Conservation (phyloP, 2,888 invertebrate species). For the Drosophila robusta region DNA sequence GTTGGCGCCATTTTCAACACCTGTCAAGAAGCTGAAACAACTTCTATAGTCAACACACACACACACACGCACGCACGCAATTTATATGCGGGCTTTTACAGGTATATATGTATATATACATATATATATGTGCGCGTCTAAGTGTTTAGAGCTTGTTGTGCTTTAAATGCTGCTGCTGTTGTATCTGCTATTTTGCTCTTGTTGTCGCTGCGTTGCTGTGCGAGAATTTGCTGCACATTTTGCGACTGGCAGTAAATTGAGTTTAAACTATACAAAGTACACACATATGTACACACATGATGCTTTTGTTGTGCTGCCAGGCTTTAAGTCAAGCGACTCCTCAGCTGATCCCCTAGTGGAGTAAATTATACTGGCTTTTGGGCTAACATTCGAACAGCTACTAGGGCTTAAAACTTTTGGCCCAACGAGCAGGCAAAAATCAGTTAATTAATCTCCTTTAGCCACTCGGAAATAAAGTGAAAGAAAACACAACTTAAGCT, state of each 20-base stretch:
- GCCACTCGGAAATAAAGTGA: conserved; percentile 13
- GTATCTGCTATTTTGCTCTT: conserved; percentile 19
- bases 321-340: conserved; percentile 13
- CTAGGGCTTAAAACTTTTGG: conserved; percentile 22
- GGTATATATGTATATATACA: background rate
- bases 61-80: conserved; percentile 12
- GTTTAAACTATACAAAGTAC: conserved; percentile 43
- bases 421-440: conserved; percentile 24
- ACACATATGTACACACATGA: conserved; percentile 19
- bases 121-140: too few relatives aligned
- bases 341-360: conserved; percentile 1
- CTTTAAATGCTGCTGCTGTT: conserved; percentile 24
- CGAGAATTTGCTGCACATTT: conserved; percentile 32
- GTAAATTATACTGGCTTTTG: conserved; percentile 4
- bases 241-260: conserved; percentile 48
- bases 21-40: conserved; percentile 63
- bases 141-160: conserved; percentile 14
- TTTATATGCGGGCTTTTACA: background rate
- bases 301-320: conserved; percentile 8
- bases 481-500: conserved; percentile 27
- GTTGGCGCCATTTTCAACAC: conserved; percentile 69
- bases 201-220: conserved; percentile 16
- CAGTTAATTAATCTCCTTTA: conserved; percentile 67
- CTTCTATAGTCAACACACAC: conserved; percentile 20
- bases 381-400: conserved; percentile 24